Percentiles rank a stretch among this genome's conserved stretches.
phyloP scores from a whole-genome alignment of 2,113 vertebrate species.

The Eulemur macaco region DNA sequence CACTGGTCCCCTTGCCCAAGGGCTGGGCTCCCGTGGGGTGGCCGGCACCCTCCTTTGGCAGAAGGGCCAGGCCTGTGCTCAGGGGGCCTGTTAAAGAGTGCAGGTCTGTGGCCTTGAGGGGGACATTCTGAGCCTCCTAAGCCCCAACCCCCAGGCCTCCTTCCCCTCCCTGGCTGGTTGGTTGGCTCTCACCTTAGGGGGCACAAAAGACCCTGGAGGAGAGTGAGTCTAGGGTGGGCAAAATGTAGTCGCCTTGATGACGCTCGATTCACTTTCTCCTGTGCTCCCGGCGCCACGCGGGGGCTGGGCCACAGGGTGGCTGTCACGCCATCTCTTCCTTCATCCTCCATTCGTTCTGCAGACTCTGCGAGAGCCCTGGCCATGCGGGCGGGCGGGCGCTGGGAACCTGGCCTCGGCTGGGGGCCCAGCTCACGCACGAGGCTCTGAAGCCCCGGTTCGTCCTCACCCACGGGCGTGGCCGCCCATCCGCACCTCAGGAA shows the following conservation, averaged over 20 bases:
- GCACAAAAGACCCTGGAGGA: background rate
- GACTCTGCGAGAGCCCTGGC: background rate
- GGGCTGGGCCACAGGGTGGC: fast-evolving
- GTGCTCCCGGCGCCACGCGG: fast-evolving
- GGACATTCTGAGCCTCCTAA: background rate
- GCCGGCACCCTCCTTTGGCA: background rate
- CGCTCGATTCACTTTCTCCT: background rate
- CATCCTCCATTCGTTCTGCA: background rate
- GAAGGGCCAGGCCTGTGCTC: background rate
- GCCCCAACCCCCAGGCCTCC: background rate
- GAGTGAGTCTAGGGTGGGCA: background rate
- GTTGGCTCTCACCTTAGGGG: background rate
- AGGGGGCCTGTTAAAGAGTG: background rate
- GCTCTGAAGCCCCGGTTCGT: background rate
- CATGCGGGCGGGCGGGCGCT: background rate
- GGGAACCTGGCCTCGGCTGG: fast-evolving
- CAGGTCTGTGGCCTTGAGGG: background rate
- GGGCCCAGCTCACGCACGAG: no score
- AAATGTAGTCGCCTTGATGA: background rate
- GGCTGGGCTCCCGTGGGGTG: background rate
- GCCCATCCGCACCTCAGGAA: background rate
- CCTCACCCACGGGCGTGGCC: background rate
- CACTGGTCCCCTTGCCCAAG: fast-evolving
- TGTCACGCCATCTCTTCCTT: background rate
- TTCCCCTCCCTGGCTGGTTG: background rate